Conservation (phyloP, 1,140 invertebrate genomes). For the Drosophila novamexicana region DNA sequence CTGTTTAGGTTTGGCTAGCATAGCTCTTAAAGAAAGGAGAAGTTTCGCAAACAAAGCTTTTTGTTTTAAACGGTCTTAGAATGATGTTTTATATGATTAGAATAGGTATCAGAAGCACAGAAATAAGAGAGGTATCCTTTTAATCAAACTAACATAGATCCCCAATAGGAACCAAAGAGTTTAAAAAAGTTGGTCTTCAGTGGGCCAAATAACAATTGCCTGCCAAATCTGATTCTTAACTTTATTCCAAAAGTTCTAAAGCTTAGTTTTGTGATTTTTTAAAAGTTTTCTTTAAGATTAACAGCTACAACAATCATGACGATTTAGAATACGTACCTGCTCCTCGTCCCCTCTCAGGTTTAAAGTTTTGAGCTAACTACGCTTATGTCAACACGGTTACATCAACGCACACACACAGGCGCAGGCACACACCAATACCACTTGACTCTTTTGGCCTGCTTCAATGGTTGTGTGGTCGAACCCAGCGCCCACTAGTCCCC, state of each 20-base stretch:
- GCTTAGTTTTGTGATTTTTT: not conserved
- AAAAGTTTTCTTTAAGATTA: constrained; percentile 6
- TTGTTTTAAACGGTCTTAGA: too few species aligned
- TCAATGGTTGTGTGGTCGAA: constrained; percentile 48
- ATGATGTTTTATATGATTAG: too few species aligned
- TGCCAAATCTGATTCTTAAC: not conserved
- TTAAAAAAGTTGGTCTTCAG: too few species aligned
- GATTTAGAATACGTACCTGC: not conserved
- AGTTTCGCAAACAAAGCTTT: too few species aligned
- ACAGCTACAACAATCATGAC: not conserved
- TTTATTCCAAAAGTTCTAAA: constrained; percentile 7
- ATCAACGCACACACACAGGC: constrained; percentile 28
- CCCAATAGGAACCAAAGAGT: too few species aligned
- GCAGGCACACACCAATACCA: constrained; percentile 39
- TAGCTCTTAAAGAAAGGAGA: too few species aligned
- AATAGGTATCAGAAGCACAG: too few species aligned
- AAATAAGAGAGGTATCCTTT: too few species aligned
- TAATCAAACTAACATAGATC: too few species aligned
- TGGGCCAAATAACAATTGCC: not conserved
- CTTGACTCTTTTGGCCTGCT: constrained; percentile 47
- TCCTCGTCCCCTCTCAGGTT: not conserved
- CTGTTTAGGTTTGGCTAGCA: too few species aligned
- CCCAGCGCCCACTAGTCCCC: constrained; percentile 7
- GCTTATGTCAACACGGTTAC: constrained; percentile 51
- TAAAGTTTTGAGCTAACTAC: constrained; percentile 27